Conservation (phyloP, 2,113 vertebrate genomes). For the Columba janthina region DNA sequence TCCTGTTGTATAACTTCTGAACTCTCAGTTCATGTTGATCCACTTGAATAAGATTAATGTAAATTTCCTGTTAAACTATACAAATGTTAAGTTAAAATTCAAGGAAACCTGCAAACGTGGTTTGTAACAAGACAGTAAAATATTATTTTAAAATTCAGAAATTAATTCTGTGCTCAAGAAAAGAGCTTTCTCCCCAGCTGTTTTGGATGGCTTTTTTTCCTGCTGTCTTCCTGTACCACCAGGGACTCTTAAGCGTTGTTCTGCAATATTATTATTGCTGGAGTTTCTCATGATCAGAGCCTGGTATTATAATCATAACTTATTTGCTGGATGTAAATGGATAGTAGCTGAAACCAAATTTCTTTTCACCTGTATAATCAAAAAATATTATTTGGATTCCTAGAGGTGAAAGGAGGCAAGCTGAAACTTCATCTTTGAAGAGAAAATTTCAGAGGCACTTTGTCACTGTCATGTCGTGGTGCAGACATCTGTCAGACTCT, state of each 20-base stretch:
- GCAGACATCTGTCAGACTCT: conserved; percentile 63
- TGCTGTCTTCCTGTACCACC: background rate
- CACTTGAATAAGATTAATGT: background rate
- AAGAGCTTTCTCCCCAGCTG: background rate
- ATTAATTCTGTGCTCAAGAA: background rate
- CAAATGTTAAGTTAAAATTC: background rate
- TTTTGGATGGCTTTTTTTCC: background rate
- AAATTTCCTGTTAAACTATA: background rate
- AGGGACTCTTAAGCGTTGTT: background rate
- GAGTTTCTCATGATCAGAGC: conserved; percentile 7
- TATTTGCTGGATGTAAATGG: conserved; percentile 57
- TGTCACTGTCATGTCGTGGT: conserved; percentile 64
- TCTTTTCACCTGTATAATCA: conserved; percentile 60
- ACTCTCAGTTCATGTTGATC: background rate
- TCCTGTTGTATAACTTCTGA: background rate
- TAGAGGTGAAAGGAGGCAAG: conserved; percentile 65
- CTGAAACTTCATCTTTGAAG: conserved; percentile 67
- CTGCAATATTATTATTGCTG: conserved; percentile 24
- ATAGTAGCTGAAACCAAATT: conserved; percentile 56
- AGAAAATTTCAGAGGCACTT: conserved; percentile 68
- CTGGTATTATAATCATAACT: conserved; percentile 44
- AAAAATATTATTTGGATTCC: conserved; percentile 66
- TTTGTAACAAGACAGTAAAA: background rate
- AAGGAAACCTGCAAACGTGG: background rate
- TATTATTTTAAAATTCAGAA: conserved; percentile 2